Evolutionary conservation across 1,140 invertebrate species (phyloP).

Genomic region (Pseudoatta argentina): DNA sequence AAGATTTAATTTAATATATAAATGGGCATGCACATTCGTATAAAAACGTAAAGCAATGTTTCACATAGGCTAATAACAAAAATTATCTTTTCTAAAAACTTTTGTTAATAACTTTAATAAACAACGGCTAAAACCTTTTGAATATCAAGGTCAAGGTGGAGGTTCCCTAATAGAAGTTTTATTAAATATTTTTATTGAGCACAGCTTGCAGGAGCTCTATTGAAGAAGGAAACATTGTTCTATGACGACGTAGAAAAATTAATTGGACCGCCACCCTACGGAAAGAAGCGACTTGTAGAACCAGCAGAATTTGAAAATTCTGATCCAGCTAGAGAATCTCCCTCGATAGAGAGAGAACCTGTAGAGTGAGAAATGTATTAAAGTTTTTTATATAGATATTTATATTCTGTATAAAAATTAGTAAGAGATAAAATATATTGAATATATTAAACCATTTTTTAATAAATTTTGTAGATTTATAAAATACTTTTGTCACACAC

Average conservation of each 20-base stretch:
- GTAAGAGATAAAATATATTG: slow-evolving; percentile 1
- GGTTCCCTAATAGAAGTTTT: too few relatives aligned
- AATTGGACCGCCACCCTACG: slow-evolving; percentile 95
- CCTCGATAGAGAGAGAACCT: not conserved
- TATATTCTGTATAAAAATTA: slow-evolving; percentile 30
- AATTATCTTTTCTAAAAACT: too few relatives aligned
- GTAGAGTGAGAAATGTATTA: slow-evolving; percentile 1
- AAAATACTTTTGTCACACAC: not conserved
- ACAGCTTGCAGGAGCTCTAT: slow-evolving; percentile 94
- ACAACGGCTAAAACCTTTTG: too few relatives aligned
- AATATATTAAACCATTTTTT: slow-evolving; percentile 17
- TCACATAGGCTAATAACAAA: too few relatives aligned
- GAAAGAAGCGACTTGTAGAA: slow-evolving; percentile 92
- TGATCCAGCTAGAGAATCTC: slow-evolving; percentile 75
- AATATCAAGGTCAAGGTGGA: too few relatives aligned
- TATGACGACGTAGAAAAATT: slow-evolving; percentile 96
- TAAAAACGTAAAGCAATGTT: too few relatives aligned
- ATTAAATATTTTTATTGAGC: slow-evolving; percentile 54
- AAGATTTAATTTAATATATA: too few relatives aligned
- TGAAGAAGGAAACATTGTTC: slow-evolving; percentile 96
- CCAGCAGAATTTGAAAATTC: slow-evolving; percentile 92
- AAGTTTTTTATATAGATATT: slow-evolving; percentile 41
- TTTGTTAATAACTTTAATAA: too few relatives aligned
- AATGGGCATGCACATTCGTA: too few relatives aligned
- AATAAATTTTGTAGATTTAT: slow-evolving; percentile 1